Conservation (phyloP, 2,888 invertebrate genomes). For the Ethmia dodecea region DNA sequence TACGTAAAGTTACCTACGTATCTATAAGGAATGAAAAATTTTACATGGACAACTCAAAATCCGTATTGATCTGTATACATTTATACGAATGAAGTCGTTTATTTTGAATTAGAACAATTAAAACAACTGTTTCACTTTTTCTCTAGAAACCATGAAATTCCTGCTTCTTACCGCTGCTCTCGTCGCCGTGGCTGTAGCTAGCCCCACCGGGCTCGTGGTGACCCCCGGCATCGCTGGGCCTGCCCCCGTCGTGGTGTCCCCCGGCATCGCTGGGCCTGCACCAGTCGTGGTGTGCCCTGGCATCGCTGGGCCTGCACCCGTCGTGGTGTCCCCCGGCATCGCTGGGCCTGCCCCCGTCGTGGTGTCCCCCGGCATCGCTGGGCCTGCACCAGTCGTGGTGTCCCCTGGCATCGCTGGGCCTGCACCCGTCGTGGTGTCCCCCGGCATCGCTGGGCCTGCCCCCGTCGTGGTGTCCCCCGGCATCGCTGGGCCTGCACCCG, state of each 20-base stretch:
- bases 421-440: slow-evolving; percentile 27
- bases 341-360: too few species aligned
- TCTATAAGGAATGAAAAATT: too few species aligned
- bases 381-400: too few species aligned
- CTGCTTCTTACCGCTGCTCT: slow-evolving; percentile 44
- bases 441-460: slow-evolving; percentile 39
- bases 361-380: too few species aligned
- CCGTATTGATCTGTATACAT: too few species aligned
- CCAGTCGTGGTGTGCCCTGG: slow-evolving; percentile 20
- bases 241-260: slow-evolving; percentile 36
- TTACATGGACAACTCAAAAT: too few species aligned
- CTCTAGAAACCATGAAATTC: too few species aligned
- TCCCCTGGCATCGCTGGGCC: slow-evolving; percentile 23
- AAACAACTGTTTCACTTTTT: too few species aligned
- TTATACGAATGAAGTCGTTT: too few species aligned
- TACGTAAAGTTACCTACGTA: too few species aligned
- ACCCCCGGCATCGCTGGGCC: slow-evolving; percentile 40
- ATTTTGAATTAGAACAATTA: too few species aligned
- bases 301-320: slow-evolving; percentile 17
- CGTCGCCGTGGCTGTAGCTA: slow-evolving; percentile 37
- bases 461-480: slow-evolving; percentile 19
- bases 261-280: slow-evolving; percentile 35
- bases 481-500: slow-evolving; percentile 17
- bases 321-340: too few species aligned
- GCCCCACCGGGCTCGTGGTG: slow-evolving; percentile 24